phyloP scores from a whole-genome alignment of 2,113 vertebrate species.

The Octodon degus region DNA sequence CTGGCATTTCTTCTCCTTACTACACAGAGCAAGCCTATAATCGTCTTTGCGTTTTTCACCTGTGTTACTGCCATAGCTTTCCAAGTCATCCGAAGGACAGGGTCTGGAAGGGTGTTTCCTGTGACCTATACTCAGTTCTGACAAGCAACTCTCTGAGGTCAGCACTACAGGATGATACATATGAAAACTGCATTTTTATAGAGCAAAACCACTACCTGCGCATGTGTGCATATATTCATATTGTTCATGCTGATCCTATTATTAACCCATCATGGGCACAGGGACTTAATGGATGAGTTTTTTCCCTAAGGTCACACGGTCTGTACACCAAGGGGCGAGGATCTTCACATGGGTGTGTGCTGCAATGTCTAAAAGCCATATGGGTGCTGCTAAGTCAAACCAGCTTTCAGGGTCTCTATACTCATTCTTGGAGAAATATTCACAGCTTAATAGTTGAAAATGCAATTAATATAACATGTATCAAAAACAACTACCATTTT shows the following conservation, averaged over 20 bases:
- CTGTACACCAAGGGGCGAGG: neutral
- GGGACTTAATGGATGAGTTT: neutral
- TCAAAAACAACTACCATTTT: neutral
- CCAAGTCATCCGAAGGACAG: neutral
- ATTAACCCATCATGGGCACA: neutral
- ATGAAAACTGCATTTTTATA: neutral
- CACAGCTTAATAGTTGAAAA: neutral
- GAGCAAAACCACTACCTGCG: neutral
- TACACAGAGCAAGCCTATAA: neutral
- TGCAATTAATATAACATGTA: neutral
- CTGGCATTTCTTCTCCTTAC: neutral
- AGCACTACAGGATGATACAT: neutral
- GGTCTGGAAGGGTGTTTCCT: neutral
- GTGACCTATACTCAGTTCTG: neutral
- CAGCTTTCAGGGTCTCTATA: neutral
- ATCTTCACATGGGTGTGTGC: neutral
- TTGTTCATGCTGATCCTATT: neutral
- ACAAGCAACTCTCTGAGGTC: neutral
- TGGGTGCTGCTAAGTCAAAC: neutral
- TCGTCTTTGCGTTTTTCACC: neutral
- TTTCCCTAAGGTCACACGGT: neutral
- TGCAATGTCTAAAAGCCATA: slow-evolving; percentile 1
- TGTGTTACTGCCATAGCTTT: fast-evolving
- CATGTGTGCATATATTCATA: neutral
- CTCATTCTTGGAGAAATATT: neutral